These are phyloP conservation scores for Macrosiphum euphorbiae DNA, from an alignment of 2,888 invertebrate genomes.

Conservation along the genomic window DNA sequence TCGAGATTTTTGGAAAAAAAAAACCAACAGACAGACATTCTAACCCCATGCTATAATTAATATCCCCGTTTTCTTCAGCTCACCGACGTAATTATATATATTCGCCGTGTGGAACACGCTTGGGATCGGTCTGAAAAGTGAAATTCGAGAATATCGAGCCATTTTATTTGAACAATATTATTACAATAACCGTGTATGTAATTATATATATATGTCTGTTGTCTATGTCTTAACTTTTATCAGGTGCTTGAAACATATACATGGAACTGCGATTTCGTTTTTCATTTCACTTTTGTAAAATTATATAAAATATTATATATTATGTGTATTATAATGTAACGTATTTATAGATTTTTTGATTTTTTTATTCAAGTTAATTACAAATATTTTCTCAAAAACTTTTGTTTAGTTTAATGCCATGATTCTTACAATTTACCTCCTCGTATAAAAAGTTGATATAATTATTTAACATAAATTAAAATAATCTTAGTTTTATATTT, in stretches of 20 bases:
- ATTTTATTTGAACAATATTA: not conserved
- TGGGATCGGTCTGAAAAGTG: not conserved
- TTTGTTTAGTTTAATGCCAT: not conserved
- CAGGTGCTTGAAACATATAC: no score
- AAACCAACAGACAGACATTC: not conserved
- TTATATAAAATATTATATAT: no score
- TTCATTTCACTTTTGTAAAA: not conserved
- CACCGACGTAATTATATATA: not conserved
- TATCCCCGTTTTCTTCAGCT: not conserved
- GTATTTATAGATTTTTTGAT: not conserved
- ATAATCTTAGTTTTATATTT: not conserved
- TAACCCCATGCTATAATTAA: not conserved
- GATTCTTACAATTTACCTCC: not conserved
- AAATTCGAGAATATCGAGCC: not conserved
- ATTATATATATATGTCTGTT: not conserved
- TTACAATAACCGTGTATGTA: not conserved
- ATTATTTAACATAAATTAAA: not conserved
- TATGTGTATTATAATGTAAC: no score
- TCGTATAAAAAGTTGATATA: not conserved
- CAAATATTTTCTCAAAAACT: not conserved
- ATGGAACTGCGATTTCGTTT: not conserved
- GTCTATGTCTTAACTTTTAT: not conserved
- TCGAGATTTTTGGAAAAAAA: not conserved
- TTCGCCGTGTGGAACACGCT: not conserved
- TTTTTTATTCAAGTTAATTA: not conserved